Evolutionary conservation across 1,140 invertebrate species (phyloP).

Genomic region (Aethina tumida): DNA sequence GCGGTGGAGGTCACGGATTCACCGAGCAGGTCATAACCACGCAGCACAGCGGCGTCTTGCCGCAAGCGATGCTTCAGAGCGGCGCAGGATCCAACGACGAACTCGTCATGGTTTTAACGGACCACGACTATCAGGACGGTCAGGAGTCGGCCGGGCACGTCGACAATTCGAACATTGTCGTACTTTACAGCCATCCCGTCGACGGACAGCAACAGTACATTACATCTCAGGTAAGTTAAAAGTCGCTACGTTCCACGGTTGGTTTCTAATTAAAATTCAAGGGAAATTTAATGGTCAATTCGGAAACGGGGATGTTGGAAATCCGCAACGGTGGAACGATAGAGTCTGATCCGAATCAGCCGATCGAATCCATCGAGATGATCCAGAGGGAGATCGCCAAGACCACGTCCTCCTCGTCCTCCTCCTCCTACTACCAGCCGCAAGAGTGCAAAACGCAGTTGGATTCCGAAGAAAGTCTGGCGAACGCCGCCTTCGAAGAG

Average conservation of each 20-base stretch:
- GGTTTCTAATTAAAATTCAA: constrained; percentile 8
- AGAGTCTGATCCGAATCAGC: constrained; percentile 15
- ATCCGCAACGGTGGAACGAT: constrained; percentile 28
- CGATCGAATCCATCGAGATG: constrained; percentile 34
- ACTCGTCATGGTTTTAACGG: constrained; percentile 36
- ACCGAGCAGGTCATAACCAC: constrained; percentile 13
- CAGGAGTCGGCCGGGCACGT: constrained; percentile 31
- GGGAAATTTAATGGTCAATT: constrained; percentile 43
- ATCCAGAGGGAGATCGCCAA: constrained; percentile 30
- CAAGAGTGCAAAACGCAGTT: not conserved
- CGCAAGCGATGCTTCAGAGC: constrained; percentile 15
- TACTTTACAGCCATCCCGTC: constrained; percentile 48
- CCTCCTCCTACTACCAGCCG: no score
- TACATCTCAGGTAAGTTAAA: constrained; percentile 27
- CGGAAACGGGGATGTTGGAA: constrained; percentile 41
- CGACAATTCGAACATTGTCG: constrained; percentile 48
- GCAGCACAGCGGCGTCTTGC: constrained; percentile 7
- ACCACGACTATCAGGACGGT: constrained; percentile 35
- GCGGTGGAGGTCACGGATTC: constrained; percentile 10
- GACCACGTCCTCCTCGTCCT: no score
- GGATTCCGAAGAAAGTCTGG: no score
- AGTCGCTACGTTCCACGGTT: not conserved
- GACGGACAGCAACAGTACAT: constrained; percentile 42
- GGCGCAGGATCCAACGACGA: constrained; percentile 29
- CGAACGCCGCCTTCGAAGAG: no score